Conservation (phyloP, 2,113 vertebrate species). For the Mastomys coucha region DNA sequence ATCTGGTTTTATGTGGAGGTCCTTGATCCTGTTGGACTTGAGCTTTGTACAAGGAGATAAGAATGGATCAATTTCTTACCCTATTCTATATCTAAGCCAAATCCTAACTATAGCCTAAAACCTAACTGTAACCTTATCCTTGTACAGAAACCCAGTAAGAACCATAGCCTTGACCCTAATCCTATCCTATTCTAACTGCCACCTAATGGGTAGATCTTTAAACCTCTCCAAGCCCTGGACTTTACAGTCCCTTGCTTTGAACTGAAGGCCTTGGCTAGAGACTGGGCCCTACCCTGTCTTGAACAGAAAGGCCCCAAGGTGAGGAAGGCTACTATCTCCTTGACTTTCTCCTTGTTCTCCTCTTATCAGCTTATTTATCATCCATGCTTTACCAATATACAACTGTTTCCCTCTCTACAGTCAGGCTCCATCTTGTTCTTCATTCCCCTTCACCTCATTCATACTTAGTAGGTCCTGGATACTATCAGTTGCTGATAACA, state of each 20-base stretch:
- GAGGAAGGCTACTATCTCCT: neutral
- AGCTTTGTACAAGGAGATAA: no score
- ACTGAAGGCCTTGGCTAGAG: neutral
- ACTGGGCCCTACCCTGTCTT: no score
- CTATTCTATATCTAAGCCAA: no score
- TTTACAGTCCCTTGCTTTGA: neutral
- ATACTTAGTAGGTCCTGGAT: neutral
- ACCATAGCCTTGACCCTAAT: neutral
- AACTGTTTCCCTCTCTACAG: neutral
- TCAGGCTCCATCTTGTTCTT: neutral
- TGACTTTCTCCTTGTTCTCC: neutral
- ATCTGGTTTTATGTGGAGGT: no score
- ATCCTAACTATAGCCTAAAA: neutral
- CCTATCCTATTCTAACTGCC: neutral
- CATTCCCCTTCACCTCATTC: neutral
- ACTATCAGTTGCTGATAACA: no score
- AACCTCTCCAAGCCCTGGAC: neutral
- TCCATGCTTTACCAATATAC: accelerated
- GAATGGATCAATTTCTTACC: no score
- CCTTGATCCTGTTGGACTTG: no score
- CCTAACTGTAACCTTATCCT: neutral
- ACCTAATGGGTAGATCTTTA: neutral
- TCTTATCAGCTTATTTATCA: neutral
- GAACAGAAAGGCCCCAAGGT: neutral
- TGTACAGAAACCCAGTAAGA: neutral